These are phyloP conservation scores for Indri indri DNA, from an alignment of 2,113 vertebrate genomes.

Conservation along the genomic window DNA sequence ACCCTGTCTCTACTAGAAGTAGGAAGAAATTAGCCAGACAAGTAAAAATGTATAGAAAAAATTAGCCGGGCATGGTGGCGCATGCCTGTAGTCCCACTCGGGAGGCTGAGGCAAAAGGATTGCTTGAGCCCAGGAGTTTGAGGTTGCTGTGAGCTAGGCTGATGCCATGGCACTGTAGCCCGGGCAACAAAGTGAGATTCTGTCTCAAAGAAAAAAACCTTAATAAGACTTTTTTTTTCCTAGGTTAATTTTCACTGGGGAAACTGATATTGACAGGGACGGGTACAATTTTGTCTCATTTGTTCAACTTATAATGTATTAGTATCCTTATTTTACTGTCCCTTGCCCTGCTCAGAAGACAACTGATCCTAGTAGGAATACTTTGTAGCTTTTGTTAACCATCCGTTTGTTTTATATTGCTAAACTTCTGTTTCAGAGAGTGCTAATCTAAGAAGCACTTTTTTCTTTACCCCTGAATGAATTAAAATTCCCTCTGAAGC, in stretches of 20 bases:
- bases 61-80: too few species aligned
- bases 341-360: not conserved
- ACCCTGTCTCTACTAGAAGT: too few species aligned
- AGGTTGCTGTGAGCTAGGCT: too few species aligned
- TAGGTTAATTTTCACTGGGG: not conserved
- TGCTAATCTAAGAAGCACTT: not conserved
- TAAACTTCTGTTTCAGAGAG: not conserved
- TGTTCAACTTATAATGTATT: not conserved
- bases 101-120: too few species aligned
- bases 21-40: too few species aligned
- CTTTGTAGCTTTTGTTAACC: not conserved
- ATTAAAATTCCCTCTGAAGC: constrained; percentile 44
- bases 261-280: not conserved
- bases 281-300: not conserved
- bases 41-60: too few species aligned
- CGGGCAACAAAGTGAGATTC: too few species aligned
- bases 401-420: not conserved
- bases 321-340: not conserved
- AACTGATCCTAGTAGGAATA: not conserved
- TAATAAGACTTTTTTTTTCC: not conserved
- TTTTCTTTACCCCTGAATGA: constrained; percentile 3
- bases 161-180: too few species aligned
- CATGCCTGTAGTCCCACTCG: too few species aligned
- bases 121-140: too few species aligned
- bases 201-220: not conserved